Evolutionary conservation across 2,888 invertebrate species (phyloP).

Genomic region (Heliconius ethilla): DNA sequence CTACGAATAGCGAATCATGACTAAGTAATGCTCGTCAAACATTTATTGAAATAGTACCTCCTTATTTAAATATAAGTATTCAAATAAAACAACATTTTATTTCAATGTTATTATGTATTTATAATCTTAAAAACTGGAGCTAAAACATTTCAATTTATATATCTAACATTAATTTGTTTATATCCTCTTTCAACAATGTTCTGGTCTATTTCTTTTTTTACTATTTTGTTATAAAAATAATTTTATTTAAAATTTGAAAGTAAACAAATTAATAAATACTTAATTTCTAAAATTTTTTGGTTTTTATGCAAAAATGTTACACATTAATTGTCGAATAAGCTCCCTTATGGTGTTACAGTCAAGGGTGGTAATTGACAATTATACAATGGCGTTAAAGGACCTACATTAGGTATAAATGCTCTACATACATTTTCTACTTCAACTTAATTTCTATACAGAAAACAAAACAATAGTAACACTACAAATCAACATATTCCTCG

Average conservation of each 20-base stretch:
- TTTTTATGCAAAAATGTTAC: constrained; percentile 41
- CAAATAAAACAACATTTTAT: constrained; percentile 48
- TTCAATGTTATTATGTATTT: constrained; percentile 71
- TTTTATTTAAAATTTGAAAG: constrained; percentile 60
- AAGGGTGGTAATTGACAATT: constrained; percentile 45
- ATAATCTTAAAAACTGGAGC: constrained; percentile 76
- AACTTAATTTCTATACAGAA: constrained; percentile 26
- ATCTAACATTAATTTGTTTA: constrained; percentile 64
- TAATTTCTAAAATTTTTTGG: constrained; percentile 51
- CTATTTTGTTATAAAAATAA: constrained; percentile 75
- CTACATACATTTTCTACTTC: constrained; percentile 33
- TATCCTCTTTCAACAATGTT: constrained; percentile 60
- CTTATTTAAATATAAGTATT: not conserved
- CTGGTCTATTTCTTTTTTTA: constrained; percentile 54
- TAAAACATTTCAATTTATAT: constrained; percentile 74
- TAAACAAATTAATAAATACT: constrained; percentile 51
- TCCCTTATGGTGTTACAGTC: constrained; percentile 34
- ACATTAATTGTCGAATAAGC: constrained; percentile 38
- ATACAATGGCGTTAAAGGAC: constrained; percentile 35
- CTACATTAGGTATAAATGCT: constrained; percentile 25
- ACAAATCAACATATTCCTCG: constrained; percentile 29
- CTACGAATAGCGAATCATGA: no score
- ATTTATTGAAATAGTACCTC: no score
- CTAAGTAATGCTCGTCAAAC: no score
- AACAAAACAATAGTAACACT: constrained; percentile 32